Percentiles rank a stretch among this genome's conserved stretches.
Evolutionary conservation across 2,113 vertebrate genomes (phyloP).

Genomic region (Chrysochloris asiatica): DNA sequence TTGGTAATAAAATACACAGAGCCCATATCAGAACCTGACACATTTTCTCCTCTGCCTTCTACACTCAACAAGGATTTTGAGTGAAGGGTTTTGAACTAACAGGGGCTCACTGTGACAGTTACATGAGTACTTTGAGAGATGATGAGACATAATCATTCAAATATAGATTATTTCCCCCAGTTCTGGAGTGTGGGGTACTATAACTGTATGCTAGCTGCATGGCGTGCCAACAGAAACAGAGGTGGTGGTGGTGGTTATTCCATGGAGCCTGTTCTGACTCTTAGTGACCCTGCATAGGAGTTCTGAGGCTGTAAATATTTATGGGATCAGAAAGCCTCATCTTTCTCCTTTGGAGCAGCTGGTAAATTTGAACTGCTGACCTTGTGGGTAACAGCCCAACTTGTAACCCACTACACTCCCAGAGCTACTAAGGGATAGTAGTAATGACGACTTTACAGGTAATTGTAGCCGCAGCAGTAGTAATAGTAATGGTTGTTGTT

Average conservation of each 20-base stretch:
- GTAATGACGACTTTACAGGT: not conserved
- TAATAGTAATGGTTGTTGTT: not conserved
- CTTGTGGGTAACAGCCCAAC: too few species aligned
- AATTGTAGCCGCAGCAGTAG: not conserved
- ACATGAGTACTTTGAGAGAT: not conserved
- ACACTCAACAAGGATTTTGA: not conserved
- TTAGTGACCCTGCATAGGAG: too few species aligned
- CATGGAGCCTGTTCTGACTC: too few species aligned
- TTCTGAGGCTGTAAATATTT: too few species aligned
- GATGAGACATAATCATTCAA: not conserved
- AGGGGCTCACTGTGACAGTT: not conserved
- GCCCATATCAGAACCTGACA: fast-evolving
- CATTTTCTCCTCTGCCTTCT: fast-evolving
- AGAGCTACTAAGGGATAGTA: too few species aligned
- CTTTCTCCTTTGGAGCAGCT: too few species aligned
- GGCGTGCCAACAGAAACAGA: too few species aligned
- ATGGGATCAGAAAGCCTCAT: too few species aligned
- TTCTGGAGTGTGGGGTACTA: not conserved
- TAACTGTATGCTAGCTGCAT: fast-evolving
- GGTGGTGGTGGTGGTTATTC: too few species aligned
- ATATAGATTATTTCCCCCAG: not conserved
- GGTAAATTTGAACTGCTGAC: too few species aligned
- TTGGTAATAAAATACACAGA: fast-evolving
- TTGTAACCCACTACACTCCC: too few species aligned
- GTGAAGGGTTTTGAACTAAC: not conserved